phyloP scores from a whole-genome alignment of 2,888 invertebrate genomes.

The Leucophora obtusa region DNA sequence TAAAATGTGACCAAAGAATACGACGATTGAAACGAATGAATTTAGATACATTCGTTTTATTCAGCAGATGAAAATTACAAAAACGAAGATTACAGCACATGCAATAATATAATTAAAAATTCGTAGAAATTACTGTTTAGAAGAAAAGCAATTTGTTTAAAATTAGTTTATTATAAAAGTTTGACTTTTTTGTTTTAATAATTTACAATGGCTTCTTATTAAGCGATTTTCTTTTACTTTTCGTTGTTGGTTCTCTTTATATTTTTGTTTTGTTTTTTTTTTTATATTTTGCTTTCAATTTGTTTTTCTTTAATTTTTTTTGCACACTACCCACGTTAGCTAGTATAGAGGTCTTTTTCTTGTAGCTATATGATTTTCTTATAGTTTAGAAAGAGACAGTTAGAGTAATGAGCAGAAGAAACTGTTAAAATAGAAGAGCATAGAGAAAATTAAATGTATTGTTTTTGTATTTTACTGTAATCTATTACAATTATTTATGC shows the following conservation, averaged over 20 bases:
- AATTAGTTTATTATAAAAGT: not conserved
- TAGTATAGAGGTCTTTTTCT: constrained; percentile 53
- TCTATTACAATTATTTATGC: constrained; percentile 69
- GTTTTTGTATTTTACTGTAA: constrained; percentile 51
- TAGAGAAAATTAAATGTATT: constrained; percentile 39
- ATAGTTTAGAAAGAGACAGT: constrained; percentile 66
- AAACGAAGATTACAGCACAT: constrained; percentile 29
- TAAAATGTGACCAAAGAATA: constrained; percentile 45
- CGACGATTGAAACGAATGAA: constrained; percentile 36
- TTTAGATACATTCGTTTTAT: constrained; percentile 49
- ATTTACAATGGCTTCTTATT: constrained; percentile 63
- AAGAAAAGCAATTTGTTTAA: constrained; percentile 28
- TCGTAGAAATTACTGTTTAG: constrained; percentile 2
- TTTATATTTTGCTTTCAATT: constrained; percentile 53
- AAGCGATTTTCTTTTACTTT: constrained; percentile 48
- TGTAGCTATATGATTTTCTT: constrained; percentile 15
- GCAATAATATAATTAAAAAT: constrained; percentile 28
- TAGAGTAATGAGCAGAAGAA: constrained; percentile 25
- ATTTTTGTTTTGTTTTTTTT: constrained; percentile 57
- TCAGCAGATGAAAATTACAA: constrained; percentile 20
- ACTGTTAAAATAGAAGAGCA: constrained; percentile 47
- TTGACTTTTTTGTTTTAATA: not conserved
- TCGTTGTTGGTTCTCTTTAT: constrained; percentile 57
- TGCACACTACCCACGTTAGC: constrained; percentile 63
- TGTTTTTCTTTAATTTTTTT: constrained; percentile 47